A percentile compares a stretch with the other conserved stretches of the same genome.
Conservation (phyloP, 1,140 invertebrate genomes). For the Mylabris phalerata region DNA sequence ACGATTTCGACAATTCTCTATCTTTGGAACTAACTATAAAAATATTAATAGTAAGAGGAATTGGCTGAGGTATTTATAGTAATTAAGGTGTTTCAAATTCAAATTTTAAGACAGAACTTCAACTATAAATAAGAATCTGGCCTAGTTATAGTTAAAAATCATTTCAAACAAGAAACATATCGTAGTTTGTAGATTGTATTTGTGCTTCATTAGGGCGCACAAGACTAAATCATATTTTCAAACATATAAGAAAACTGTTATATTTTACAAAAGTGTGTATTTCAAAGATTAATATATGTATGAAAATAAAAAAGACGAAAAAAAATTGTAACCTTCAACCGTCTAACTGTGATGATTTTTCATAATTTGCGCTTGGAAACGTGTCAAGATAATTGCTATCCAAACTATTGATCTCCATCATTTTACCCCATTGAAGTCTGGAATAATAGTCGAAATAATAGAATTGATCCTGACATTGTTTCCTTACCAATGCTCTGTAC, state of each 20-base stretch:
- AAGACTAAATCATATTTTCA: not conserved
- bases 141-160: slow-evolving; percentile 21
- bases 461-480: not conserved
- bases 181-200: slow-evolving; percentile 17
- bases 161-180: slow-evolving; percentile 20
- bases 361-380: slow-evolving; percentile 16
- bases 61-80: slow-evolving; percentile 31
- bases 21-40: not conserved
- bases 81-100: slow-evolving; percentile 24
- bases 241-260: not conserved
- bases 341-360: slow-evolving; percentile 37
- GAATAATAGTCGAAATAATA: not conserved
- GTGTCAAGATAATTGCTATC: slow-evolving; percentile 13
- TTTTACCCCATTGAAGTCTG: not conserved
- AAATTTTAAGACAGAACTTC: slow-evolving; percentile 13
- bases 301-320: not conserved
- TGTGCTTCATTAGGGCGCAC: slow-evolving; percentile 26
- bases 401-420: slow-evolving; percentile 1
- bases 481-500: slow-evolving; percentile 2
- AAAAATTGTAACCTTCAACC: slow-evolving; percentile 26
- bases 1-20: slow-evolving; percentile 1
- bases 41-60: slow-evolving; percentile 3
- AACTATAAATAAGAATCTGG: slow-evolving; percentile 10
- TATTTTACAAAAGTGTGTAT: slow-evolving; percentile 19
- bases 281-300: too few relatives aligned